A percentile compares a stretch with the other conserved stretches of the same genome.
phyloP scores from a whole-genome alignment of 1,140 invertebrate genomes.

The Sogatella furcifera region DNA sequence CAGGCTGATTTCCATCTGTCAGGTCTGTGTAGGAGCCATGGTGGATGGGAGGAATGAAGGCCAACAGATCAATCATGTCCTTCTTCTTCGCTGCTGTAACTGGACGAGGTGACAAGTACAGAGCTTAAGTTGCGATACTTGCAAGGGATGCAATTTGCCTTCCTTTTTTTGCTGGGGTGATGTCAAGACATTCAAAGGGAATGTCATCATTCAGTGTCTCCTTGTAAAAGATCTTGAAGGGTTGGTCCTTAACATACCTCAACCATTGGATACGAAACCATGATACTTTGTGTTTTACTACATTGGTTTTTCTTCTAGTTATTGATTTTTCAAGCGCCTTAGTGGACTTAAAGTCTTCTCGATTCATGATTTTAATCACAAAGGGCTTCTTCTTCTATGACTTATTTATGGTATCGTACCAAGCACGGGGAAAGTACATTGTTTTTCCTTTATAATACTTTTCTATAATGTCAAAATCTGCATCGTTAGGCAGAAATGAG shows the following conservation, averaged over 20 bases:
- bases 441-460: conserved; percentile 2
- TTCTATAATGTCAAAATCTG: conserved; percentile 15
- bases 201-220: conserved; percentile 12
- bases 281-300: neutral
- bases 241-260: conserved; percentile 7
- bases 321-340: conserved; percentile 9
- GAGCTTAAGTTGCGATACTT: conserved; percentile 15
- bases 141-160: conserved; percentile 5
- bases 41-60: conserved; percentile 14
- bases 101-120: conserved; percentile 10
- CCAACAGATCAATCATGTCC: conserved; percentile 14
- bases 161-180: conserved; percentile 6
- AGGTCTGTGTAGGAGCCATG: conserved; percentile 18
- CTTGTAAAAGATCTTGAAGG: conserved; percentile 13
- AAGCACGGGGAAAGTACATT: conserved; percentile 11
- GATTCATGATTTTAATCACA: conserved; percentile 11
- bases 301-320: neutral
- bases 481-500: conserved; percentile 23
- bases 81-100: conserved; percentile 17
- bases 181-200: conserved; percentile 9
- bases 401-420: conserved; percentile 7
- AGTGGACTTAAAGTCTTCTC: conserved; percentile 9
- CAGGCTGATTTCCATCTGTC: conserved; percentile 11
- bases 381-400: conserved; percentile 13
- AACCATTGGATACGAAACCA: conserved; percentile 16